Base-by-base conservation (phyloP, 2,113 vertebrate genomes). In the Protomyctophum bolini region DNA sequence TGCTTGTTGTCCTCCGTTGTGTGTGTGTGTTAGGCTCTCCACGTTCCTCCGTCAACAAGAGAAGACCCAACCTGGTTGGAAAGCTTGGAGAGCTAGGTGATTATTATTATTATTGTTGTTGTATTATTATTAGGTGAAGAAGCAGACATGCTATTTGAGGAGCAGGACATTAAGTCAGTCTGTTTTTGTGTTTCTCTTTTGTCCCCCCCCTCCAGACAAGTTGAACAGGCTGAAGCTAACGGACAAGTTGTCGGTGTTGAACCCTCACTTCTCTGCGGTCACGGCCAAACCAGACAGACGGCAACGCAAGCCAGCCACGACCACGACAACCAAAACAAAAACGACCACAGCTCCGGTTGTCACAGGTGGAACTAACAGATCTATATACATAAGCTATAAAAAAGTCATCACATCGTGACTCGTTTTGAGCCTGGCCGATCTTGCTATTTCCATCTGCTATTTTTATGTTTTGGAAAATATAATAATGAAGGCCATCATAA, bases 241-340 rank as follows among this genome's bases (percentile, higher is more conserved):
- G 14, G 90, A 90, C 68, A 89, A 87, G 47, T 2, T 77, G 8
- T 65, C 72, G 0, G 56, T 91, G 8, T 73, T 88, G 8, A 89
- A 83, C 59, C 68, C 58, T n/a, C 91, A 89, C 57, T 55, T 79
- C 1, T 72, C 63, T 0, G 29, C 75, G 0, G 79, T 69, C 3
- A 87, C 91, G 0, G 10, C 68, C 58, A 94, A 91, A 48, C 91
- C 91, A 0, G 79, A 79, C 70, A 92, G 91, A 73, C 83, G 70
- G 48, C 86, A 89, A 6, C 68, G 73, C 3, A 87, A 67, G 46
- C 73, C 33, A 57, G 10, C 90, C 0, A 8, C 74, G 0, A 67
- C 76, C 2, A 15, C 80, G 0, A 82, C 92, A 92, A 86, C 1
- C 58, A 21, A 21, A 21, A 64, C 28, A 70, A 10, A 15, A 52